Evolutionary conservation across 2,113 vertebrate genomes (phyloP), one percentile per base, ranked within the genome.

Genomic region (Hypomesus transpacificus): DNA sequence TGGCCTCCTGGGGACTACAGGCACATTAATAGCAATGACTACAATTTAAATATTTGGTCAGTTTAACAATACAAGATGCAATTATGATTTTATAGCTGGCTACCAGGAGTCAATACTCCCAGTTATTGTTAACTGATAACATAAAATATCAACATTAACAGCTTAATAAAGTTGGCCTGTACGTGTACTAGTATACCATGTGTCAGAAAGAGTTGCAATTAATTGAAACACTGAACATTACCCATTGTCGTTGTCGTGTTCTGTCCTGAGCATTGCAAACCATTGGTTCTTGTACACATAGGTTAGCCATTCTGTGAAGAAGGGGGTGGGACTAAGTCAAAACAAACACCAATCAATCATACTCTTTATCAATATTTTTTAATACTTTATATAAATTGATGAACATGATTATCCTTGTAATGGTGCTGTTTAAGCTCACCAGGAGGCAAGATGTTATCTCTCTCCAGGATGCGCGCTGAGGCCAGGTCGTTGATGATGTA

Each of bases 231-330:
- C n/a, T 18, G 2, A 56, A 18, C 16, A 56, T 92, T 84, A 98
- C 97, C 96, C 96, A 16, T 91, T 92, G 81, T 99, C 96, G 75
- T 93, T 96, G 84, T 98, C 97, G 79, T 98, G 97, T 83, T 99
- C 97, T 80, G 96, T 95, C 69, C 96, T 91, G 22, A 99, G 94
- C 97, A 99, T 96, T 26, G 96, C 92, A 82, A 98, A 95, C 97
- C 97, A 99, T 90, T 98, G 96, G 83, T 94, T 95, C 83, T 98
- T 98, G 89, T 98, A 99, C 75, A 98, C 91, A 0, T 89, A 89
- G 17, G 88, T 93, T n/a, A 99, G 87, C 96, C 96, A 98, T 59
- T 94, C 97, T 98, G 85, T 24, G 91, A 90, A 31, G 60, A 46
- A 69, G 70, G 51, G 31, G n/a, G 57, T 50, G 24, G 52, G 17